Conservation (phyloP, 2,797 vertebrate genomes). For the Benthosema pterotum region DNA sequence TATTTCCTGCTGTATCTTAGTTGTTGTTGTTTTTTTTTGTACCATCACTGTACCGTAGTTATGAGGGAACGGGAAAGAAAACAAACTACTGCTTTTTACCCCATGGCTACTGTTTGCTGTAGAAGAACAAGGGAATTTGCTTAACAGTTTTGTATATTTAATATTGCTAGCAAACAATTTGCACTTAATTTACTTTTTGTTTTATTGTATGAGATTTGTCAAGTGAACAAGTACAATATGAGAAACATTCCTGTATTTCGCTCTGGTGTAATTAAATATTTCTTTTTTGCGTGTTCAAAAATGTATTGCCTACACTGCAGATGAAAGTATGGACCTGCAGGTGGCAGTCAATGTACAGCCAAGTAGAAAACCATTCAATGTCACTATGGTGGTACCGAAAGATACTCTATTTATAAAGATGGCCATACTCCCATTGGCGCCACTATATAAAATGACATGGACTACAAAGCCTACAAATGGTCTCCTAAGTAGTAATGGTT, state of each 20-base stretch:
- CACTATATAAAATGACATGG: no score
- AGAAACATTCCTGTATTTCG: slow-evolving; percentile 73
- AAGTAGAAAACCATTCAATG: background rate
- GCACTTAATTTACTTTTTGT: slow-evolving; percentile 81
- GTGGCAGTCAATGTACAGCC: slow-evolving; percentile 8
- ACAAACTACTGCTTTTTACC: slow-evolving; percentile 75
- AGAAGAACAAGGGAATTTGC: slow-evolving; percentile 80
- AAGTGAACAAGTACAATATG: slow-evolving; percentile 72
- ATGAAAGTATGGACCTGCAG: slow-evolving; percentile 1
- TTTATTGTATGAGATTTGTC: slow-evolving; percentile 78
- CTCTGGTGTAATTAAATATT: slow-evolving; percentile 78
- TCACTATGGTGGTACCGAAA: no score
- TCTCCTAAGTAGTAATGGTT: no score
- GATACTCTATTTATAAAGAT: no score
- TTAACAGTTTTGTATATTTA: slow-evolving; percentile 67
- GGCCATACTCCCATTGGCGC: no score
- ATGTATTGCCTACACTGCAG: slow-evolving; percentile 13
- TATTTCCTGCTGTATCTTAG: slow-evolving; percentile 66
- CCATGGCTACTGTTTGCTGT: slow-evolving; percentile 79
- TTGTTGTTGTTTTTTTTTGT: slow-evolving; percentile 26
- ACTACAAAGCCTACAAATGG: no score
- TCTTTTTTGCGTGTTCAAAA: slow-evolving; percentile 46
- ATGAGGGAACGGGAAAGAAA: slow-evolving; percentile 65
- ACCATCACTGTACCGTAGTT: slow-evolving; percentile 66
- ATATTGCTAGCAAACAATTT: slow-evolving; percentile 82